Evolutionary conservation across 2,888 invertebrate species (phyloP).

Genomic region (Achlya flavicornis): DNA sequence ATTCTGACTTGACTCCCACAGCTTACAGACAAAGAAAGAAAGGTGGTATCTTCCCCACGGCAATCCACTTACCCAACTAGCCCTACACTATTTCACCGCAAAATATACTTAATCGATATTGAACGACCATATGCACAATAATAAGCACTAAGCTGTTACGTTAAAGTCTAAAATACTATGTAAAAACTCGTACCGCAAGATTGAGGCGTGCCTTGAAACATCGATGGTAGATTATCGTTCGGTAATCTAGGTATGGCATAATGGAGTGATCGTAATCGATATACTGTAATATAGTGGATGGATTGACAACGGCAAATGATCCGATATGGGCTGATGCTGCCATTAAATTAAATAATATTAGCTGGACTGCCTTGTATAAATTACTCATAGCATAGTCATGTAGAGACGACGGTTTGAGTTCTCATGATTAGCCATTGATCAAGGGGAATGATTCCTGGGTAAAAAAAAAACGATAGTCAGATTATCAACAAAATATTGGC

Average conservation of each 20-base stretch:
- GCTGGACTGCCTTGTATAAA: not conserved
- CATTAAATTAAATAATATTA: no score
- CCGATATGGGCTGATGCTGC: not conserved
- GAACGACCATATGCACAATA: not conserved
- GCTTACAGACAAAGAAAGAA: no score
- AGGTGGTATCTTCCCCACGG: not conserved
- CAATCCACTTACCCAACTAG: not conserved
- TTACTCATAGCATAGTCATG: no score
- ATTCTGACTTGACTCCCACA: no score
- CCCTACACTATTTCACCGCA: not conserved
- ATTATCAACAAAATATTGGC: no score
- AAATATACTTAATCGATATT: constrained; percentile 2
- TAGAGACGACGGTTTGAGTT: no score
- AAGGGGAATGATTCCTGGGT: no score
- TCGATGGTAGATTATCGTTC: constrained; percentile 18
- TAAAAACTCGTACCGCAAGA: not conserved
- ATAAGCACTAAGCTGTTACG: not conserved
- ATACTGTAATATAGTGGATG: constrained; percentile 18
- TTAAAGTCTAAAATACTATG: constrained; percentile 4
- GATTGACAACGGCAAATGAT: constrained; percentile 16
- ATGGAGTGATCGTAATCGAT: constrained; percentile 21
- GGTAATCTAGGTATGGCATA: constrained; percentile 25
- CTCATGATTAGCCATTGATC: no score
- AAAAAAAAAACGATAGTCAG: no score
- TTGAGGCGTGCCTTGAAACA: constrained; percentile 5